Conservation (phyloP, 2,113 vertebrate species). For the Mugil cephalus region DNA sequence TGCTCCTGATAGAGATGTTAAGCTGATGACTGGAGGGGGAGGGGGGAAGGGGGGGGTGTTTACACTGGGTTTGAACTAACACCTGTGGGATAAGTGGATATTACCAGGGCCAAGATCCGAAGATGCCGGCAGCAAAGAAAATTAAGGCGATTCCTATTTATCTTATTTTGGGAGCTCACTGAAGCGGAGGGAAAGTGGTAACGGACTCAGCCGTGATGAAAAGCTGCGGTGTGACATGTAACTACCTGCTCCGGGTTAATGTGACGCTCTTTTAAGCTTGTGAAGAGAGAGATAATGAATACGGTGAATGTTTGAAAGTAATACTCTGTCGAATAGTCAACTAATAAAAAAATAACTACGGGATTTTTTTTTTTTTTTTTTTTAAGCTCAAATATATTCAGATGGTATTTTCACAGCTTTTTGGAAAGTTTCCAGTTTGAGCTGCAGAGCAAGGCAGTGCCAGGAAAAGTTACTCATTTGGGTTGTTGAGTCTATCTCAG, state of each 20-base stretch:
- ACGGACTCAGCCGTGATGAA: conserved; percentile 25
- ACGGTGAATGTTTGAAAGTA: background rate
- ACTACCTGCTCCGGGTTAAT: conserved; percentile 42
- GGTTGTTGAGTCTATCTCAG: conserved; percentile 16
- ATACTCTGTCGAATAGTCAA: conserved; percentile 13
- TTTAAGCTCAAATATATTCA: conserved; percentile 10
- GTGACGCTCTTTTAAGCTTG: conserved; percentile 41
- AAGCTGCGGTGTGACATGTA: conserved; percentile 41
- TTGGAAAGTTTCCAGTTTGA: conserved; percentile 22
- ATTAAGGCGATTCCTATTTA: conserved; percentile 37
- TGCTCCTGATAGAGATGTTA: conserved; percentile 68
- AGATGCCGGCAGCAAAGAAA: conserved; percentile 46
- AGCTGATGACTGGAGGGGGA: conserved; percentile 53
- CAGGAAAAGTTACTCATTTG: conserved; percentile 19
- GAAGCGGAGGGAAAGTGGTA: background rate
- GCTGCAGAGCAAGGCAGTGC: background rate
- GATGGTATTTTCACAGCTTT: conserved; percentile 9
- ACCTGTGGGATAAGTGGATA: conserved; percentile 34
- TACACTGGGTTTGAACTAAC: conserved; percentile 49
- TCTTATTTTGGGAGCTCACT: conserved; percentile 37
- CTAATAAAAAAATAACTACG: background rate
- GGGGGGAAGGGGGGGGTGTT: conserved; percentile 33
- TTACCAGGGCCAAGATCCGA: conserved; percentile 44
- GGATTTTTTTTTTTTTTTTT: background rate
- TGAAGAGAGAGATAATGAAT: background rate